These are phyloP conservation scores for Nomada flava DNA, from an alignment of 2,888 invertebrate species.

Conservation along the genomic window DNA sequence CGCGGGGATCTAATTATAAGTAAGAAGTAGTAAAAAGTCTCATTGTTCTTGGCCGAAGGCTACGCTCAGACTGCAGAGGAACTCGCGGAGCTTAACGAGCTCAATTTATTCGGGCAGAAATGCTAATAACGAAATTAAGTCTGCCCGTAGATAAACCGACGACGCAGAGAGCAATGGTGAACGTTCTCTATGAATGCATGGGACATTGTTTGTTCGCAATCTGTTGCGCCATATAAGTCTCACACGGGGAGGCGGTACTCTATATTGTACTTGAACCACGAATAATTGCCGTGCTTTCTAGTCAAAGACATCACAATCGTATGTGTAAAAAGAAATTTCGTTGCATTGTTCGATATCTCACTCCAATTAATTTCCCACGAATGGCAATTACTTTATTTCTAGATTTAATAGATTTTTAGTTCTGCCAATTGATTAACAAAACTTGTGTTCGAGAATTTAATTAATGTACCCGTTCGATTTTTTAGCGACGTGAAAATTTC, in stretches of 20 bases:
- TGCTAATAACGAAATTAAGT: constrained; percentile 48
- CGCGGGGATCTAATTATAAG: constrained; percentile 1
- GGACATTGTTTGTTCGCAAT: constrained; percentile 5
- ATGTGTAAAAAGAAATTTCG: too few species aligned
- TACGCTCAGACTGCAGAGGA: not conserved
- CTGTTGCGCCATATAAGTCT: constrained; percentile 7
- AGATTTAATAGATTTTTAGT: too few species aligned
- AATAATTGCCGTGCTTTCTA: not conserved
- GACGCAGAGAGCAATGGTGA: constrained; percentile 15
- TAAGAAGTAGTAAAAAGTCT: constrained; percentile 1
- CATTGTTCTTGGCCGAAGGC: constrained; percentile 27
- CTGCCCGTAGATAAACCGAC: not conserved
- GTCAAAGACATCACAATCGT: too few species aligned
- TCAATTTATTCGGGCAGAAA: constrained; percentile 32
- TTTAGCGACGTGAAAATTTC: too few species aligned
- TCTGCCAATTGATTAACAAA: too few species aligned
- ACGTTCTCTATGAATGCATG: constrained; percentile 15
- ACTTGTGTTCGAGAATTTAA: too few species aligned
- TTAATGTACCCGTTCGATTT: too few species aligned
- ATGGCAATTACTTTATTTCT: too few species aligned
- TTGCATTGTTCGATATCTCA: too few species aligned
- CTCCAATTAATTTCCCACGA: too few species aligned
- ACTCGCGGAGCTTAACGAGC: constrained; percentile 35
- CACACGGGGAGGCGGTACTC: not conserved
- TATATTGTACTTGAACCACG: not conserved